Base-by-base conservation (phyloP, 2,888 invertebrate species). In the Coenonympha glycerion region DNA sequence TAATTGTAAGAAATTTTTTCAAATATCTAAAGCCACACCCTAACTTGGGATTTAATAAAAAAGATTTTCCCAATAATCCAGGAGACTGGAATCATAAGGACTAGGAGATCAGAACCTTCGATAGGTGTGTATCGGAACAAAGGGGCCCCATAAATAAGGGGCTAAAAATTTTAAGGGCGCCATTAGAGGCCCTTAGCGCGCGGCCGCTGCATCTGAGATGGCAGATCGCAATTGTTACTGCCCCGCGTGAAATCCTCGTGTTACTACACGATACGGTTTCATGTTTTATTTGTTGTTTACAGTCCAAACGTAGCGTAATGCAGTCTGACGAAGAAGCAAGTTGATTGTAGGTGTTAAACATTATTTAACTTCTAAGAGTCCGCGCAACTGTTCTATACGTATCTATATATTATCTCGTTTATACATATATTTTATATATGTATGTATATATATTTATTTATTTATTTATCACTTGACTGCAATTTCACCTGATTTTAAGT, bases 151-250 rank as follows among this genome's bases (percentile, higher is more conserved):
- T 85, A 86, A 85, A 85, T 84, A 84, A 85, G 77, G 76, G 72
- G 72, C 76, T 82, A 82, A 80, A 86, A 83, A 81, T 82, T 85
- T 84, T 81, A 84, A 85, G 82, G 84, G 68, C 71, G 74, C 85
- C 75, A 83, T 85, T 85, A 85, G 77, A 75, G 86, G 65, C 84
- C 84, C 84, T 84, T 83, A 84, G 77, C 71, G 59, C 61, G 22
- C 57, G 57, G 61, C 63, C 67, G 69, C 67, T 65, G 62, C 63
- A 71, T 69, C 52, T 36, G 42, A 56, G 60, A 60, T 59, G 48
- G 33, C 37, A 52, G 50, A 57, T 59, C 55, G 50, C 50, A 79
- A 78, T 79, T 79, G 81, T 80, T 75, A 49, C 52, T 24, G 57
- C 62, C 63, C 61, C 61, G 80, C 76, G 79, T 76, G 76, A 81